These are phyloP conservation scores for Holocentrus rufus DNA, from an alignment of 2,797 vertebrate species.

Conservation along the genomic window DNA sequence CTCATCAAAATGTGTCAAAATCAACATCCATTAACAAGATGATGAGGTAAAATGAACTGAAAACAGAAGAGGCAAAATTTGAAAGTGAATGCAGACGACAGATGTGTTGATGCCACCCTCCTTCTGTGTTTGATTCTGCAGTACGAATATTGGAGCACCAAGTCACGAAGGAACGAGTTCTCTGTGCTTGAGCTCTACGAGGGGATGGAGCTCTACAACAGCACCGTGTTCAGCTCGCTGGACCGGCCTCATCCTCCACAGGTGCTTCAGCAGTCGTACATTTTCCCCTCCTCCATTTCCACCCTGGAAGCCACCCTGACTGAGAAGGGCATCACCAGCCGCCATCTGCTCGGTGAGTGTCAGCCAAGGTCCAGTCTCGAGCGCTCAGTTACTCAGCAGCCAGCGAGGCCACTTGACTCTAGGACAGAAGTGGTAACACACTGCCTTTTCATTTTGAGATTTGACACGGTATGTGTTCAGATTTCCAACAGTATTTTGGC, in stretches of 20 bases:
- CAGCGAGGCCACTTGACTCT: neutral
- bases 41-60: neutral
- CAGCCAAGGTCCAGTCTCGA: neutral
- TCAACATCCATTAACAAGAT: neutral
- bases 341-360: constrained; percentile 92
- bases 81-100: neutral
- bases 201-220: constrained; percentile 96
- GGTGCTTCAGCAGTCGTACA: constrained; percentile 97
- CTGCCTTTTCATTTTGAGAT: too few species aligned
- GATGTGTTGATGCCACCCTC: neutral
- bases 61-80: neutral
- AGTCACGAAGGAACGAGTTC: constrained; percentile 94
- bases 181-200: constrained; percentile 95
- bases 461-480: too few species aligned
- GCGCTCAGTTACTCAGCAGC: neutral
- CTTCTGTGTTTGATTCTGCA: constrained; percentile 59
- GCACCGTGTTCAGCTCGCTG: constrained; percentile 96
- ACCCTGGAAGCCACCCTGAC: constrained; percentile 97
- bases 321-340: constrained; percentile 97
- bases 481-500: too few species aligned
- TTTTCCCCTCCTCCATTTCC: constrained; percentile 95
- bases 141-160: constrained; percentile 99
- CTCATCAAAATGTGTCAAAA: neutral
- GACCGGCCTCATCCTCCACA: constrained; percentile 92
- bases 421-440: too few species aligned